Evolutionary conservation across 2,113 vertebrate species (phyloP).

Genomic region (Datnioides undecimradiatus): DNA sequence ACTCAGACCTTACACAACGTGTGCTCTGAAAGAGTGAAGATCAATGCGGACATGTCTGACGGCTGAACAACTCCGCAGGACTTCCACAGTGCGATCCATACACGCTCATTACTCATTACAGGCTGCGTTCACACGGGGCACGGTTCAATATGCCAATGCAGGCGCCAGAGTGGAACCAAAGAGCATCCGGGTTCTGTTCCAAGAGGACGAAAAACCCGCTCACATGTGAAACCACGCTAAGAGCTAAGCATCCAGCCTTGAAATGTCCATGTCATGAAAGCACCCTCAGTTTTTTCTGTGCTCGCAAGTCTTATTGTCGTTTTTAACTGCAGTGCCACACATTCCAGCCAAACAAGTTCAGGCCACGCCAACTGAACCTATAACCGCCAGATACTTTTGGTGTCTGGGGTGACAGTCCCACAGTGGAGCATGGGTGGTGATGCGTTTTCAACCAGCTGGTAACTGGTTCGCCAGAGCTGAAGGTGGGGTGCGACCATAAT

Average conservation of each 20-base stretch:
- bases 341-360: too few relatives aligned
- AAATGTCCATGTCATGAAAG: neutral
- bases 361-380: too few relatives aligned
- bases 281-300: too few relatives aligned
- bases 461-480: too few relatives aligned
- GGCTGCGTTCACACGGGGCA: constrained; percentile 7
- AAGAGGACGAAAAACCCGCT: neutral
- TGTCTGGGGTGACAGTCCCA: too few relatives aligned
- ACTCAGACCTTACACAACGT: neutral
- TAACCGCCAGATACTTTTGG: too few relatives aligned
- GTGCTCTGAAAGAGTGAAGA: neutral
- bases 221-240: neutral
- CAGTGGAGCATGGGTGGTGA: too few relatives aligned
- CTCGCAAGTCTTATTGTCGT: too few relatives aligned
- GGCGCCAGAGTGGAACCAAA: neutral
- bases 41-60: neutral
- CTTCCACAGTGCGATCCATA: constrained; percentile 26
- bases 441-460: too few relatives aligned
- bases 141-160: constrained; percentile 25
- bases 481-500: too few relatives aligned
- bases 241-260: neutral
- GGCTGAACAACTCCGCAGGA: constrained; percentile 8
- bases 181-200: neutral
- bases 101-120: constrained; percentile 25
- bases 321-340: too few relatives aligned